Conservation (phyloP, 2,888 invertebrate species). For the Pelosia muscerda region DNA sequence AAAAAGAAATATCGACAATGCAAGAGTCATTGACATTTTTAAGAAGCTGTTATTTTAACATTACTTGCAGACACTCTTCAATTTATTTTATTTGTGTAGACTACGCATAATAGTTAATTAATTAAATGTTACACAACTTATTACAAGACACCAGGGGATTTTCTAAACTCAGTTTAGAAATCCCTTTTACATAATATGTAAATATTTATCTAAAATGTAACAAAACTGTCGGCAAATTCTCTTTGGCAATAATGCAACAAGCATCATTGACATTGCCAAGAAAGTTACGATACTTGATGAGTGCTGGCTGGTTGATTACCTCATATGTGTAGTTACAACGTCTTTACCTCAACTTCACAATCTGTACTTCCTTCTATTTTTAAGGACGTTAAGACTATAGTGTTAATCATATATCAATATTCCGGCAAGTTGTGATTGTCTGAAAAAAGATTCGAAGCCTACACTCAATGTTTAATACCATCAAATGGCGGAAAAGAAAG, state of each 20-base stretch:
- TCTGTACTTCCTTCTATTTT: background rate
- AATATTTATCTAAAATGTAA: slow-evolving; percentile 6
- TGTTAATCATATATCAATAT: too few relatives aligned
- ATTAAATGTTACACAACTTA: background rate
- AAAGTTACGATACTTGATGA: slow-evolving; percentile 27
- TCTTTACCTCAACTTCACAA: background rate
- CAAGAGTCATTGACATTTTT: too few relatives aligned
- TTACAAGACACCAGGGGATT: background rate
- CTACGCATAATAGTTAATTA: background rate
- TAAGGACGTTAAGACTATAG: background rate
- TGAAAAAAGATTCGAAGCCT: background rate
- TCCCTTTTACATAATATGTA: background rate
- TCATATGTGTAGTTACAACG: slow-evolving; percentile 10
- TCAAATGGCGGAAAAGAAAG: background rate
- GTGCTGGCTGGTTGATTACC: slow-evolving; percentile 29
- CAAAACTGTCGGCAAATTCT: slow-evolving; percentile 26
- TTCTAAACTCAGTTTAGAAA: too few relatives aligned
- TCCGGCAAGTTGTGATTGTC: too few relatives aligned
- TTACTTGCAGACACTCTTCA: background rate
- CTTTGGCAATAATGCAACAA: slow-evolving; percentile 32
- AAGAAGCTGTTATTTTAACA: background rate
- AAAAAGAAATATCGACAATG: too few relatives aligned
- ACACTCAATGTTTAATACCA: background rate
- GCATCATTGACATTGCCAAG: slow-evolving; percentile 22
- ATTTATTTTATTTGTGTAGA: background rate